Percentiles rank a stretch among this genome's conserved stretches.
Conservation (phyloP, 1,140 invertebrate genomes). For the Pseudomyrmex dendroicus region DNA sequence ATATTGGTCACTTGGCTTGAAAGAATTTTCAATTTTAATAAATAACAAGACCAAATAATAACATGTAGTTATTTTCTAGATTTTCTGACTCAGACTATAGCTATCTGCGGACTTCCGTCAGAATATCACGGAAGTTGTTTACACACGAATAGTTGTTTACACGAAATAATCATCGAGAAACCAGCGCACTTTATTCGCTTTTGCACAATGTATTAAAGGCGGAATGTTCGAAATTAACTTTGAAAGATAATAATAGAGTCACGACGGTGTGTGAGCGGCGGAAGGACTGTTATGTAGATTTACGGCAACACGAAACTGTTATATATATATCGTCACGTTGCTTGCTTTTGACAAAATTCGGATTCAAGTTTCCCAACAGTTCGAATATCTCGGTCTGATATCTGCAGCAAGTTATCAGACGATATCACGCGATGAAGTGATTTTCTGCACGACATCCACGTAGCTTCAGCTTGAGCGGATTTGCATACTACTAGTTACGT, state of each 20-base stretch:
- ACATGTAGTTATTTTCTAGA: too few relatives aligned
- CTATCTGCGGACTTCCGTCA: too few relatives aligned
- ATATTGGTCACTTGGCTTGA: too few relatives aligned
- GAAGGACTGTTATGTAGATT: conserved; percentile 17
- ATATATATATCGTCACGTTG: conserved; percentile 16
- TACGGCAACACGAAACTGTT: conserved; percentile 45
- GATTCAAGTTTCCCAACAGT: conserved; percentile 23
- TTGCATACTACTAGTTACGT: not conserved
- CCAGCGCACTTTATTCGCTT: too few relatives aligned
- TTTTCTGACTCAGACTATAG: too few relatives aligned
- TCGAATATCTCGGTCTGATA: conserved; percentile 26
- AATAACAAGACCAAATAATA: too few relatives aligned
- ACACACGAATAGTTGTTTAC: too few relatives aligned
- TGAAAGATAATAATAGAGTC: conserved; percentile 51
- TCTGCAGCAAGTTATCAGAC: conserved; percentile 26
- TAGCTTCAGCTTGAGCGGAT: not conserved
- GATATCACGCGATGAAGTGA: conserved; percentile 19
- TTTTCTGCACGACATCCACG: not conserved
- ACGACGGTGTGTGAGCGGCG: conserved; percentile 7
- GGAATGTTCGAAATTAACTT: conserved; percentile 30
- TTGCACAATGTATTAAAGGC: not conserved
- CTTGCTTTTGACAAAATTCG: conserved; percentile 56
- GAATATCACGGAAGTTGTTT: too few relatives aligned
- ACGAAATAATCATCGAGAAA: too few relatives aligned
- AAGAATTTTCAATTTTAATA: too few relatives aligned